These are phyloP conservation scores for Sycobia sp. DNA, from an alignment of 1,140 invertebrate species.

Conservation along the genomic window DNA sequence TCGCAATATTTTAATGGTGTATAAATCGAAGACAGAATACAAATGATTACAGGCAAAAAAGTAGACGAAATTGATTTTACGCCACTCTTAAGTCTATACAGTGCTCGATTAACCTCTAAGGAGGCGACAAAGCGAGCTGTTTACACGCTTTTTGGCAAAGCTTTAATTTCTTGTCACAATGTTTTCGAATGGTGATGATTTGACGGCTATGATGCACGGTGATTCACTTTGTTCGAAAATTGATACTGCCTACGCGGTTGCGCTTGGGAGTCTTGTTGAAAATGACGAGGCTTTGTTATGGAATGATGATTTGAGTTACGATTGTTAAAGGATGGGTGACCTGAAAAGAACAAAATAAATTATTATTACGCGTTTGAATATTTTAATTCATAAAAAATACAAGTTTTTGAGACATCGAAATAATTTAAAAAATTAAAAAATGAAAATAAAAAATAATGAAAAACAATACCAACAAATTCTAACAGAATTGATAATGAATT, in stretches of 20 bases:
- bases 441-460: slow-evolving; percentile 29
- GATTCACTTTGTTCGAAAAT: slow-evolving; percentile 44
- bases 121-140: slow-evolving; percentile 35
- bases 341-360: slow-evolving; percentile 45
- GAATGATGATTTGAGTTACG: slow-evolving; percentile 58
- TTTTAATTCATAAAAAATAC: not conserved
- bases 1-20: slow-evolving; percentile 18
- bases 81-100: slow-evolving; percentile 30
- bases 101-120: slow-evolving; percentile 23
- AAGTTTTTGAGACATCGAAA: no score
- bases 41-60: slow-evolving; percentile 25
- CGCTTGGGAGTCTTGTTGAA: slow-evolving; percentile 50
- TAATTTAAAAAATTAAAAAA: not conserved
- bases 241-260: slow-evolving; percentile 52
- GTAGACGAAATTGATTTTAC: slow-evolving; percentile 18
- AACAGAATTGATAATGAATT: not conserved
- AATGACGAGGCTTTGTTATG: slow-evolving; percentile 53
- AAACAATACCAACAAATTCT: not conserved
- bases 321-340: slow-evolving; percentile 54
- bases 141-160: slow-evolving; percentile 38
- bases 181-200: slow-evolving; percentile 31
- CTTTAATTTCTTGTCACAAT: slow-evolving; percentile 27
- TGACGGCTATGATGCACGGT: slow-evolving; percentile 37
- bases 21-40: slow-evolving; percentile 36
- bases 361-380: not conserved